Conservation (phyloP, 2,888 invertebrate species). For the Drosophila ustulata region DNA sequence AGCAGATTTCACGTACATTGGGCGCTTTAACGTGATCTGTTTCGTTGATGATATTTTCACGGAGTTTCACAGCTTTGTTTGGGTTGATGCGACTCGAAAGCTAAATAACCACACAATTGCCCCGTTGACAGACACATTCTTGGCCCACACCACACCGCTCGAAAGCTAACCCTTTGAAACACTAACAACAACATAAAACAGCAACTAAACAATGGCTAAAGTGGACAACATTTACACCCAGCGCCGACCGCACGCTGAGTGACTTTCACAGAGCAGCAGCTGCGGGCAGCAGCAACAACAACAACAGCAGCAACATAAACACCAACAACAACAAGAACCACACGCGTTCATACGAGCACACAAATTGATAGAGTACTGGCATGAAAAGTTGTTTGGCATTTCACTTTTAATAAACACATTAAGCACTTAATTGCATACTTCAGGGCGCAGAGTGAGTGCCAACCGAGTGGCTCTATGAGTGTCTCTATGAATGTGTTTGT, state of each 20-base stretch:
- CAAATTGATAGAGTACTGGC: conserved; percentile 39
- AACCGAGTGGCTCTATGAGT: conserved; percentile 16
- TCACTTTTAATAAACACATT: conserved; percentile 75
- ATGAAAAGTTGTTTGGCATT: conserved; percentile 64
- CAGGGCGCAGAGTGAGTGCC: conserved; percentile 29
- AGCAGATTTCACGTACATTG: not conserved
- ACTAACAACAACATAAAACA: conserved; percentile 27
- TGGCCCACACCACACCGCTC: not conserved
- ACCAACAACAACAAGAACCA: conserved; percentile 6
- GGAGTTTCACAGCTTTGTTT: conserved; percentile 2
- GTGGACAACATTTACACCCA: conserved; percentile 58
- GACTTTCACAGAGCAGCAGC: conserved; percentile 38
- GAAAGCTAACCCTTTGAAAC: conserved; percentile 14
- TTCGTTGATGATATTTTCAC: not conserved
- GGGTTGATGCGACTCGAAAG: not conserved
- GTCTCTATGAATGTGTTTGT: not conserved
- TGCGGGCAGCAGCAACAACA: conserved; percentile 22
- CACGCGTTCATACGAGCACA: conserved; percentile 13
- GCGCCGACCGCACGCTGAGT: conserved; percentile 50
- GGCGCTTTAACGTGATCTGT: not conserved
- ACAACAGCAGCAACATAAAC: conserved; percentile 14
- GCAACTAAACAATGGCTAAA: conserved; percentile 36
- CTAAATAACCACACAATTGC: conserved; percentile 31
- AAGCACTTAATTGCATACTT: conserved; percentile 70
- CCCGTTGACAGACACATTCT: conserved; percentile 17